phyloP scores from a whole-genome alignment of 1,140 invertebrate species.

The Leptopilina boulardi region DNA sequence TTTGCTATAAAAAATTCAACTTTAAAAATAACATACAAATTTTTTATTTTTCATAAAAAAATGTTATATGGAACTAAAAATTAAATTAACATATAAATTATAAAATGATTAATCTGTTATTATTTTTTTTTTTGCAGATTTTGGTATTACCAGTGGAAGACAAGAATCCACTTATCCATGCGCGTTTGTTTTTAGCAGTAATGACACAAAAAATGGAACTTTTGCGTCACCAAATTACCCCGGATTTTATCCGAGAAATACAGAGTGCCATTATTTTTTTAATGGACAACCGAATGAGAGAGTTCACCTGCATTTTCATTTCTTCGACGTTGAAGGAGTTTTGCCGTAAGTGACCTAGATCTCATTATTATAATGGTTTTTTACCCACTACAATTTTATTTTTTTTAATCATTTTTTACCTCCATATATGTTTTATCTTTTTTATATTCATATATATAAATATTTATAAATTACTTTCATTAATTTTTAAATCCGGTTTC shows the following conservation, averaged over 20 bases:
- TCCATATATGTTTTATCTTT: not conserved
- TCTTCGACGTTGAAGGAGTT: slow-evolving; percentile 95
- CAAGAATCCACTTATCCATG: slow-evolving; percentile 87
- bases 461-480: too few relatives aligned
- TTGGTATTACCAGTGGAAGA: slow-evolving; percentile 86
- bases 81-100: not conserved
- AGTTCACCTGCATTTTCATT: slow-evolving; percentile 90
- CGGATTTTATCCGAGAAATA: slow-evolving; percentile 92
- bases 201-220: slow-evolving; percentile 85
- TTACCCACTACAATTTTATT: not conserved
- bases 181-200: slow-evolving; percentile 89
- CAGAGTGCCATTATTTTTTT: slow-evolving; percentile 97
- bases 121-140: slow-evolving; percentile 77
- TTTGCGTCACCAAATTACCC: slow-evolving; percentile 96
- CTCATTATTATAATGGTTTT: not conserved
- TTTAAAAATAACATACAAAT: too few relatives aligned
- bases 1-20: too few relatives aligned
- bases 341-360: slow-evolving; percentile 83
- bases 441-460: too few relatives aligned
- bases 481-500: too few relatives aligned
- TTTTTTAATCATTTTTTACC: not conserved
- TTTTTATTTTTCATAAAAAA: too few relatives aligned
- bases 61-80: not conserved
- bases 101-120: not conserved
- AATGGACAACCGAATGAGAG: slow-evolving; percentile 88